Conservation (phyloP, 2,797 vertebrate species). For the Oryzias dopingdopingensis region DNA sequence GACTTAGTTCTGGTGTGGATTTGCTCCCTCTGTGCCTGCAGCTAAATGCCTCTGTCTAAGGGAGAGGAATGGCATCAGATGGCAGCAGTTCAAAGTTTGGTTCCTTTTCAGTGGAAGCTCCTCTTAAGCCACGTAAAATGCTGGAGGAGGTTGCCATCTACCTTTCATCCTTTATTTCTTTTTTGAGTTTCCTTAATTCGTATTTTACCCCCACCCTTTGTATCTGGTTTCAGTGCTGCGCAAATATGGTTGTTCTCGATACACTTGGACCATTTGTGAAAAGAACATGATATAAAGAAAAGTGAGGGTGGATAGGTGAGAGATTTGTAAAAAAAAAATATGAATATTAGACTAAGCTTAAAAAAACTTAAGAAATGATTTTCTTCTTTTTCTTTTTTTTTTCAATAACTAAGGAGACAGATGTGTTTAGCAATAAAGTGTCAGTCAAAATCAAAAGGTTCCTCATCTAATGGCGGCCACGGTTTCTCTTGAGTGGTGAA, state of each 20-base stretch:
- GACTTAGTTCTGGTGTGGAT: constrained; percentile 76
- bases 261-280: constrained; percentile 35
- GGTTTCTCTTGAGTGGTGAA: constrained; percentile 73
- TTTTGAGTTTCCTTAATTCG: constrained; percentile 49
- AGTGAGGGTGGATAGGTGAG: constrained; percentile 16
- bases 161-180: constrained; percentile 48
- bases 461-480: constrained; percentile 67
- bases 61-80: constrained; percentile 65
- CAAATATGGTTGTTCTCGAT: constrained; percentile 33
- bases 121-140: constrained; percentile 62
- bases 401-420: constrained; percentile 5
- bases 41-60: constrained; percentile 64
- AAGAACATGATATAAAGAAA: constrained; percentile 30
- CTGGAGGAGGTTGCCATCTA: constrained; percentile 64
- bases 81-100: constrained; percentile 63
- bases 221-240: constrained; percentile 40
- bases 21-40: constrained; percentile 66
- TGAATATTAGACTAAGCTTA: constrained; percentile 21
- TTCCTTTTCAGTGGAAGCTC: constrained; percentile 67
- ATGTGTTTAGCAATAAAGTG: constrained; percentile 23
- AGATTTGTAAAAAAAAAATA: constrained; percentile 3
- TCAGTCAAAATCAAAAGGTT: constrained; percentile 65
- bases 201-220: constrained; percentile 42
- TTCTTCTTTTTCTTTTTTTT: no score
- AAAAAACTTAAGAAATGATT: constrained; percentile 10